These are phyloP conservation scores for Grus americana DNA, from an alignment of 2,113 vertebrate species.

Conservation along the genomic window DNA sequence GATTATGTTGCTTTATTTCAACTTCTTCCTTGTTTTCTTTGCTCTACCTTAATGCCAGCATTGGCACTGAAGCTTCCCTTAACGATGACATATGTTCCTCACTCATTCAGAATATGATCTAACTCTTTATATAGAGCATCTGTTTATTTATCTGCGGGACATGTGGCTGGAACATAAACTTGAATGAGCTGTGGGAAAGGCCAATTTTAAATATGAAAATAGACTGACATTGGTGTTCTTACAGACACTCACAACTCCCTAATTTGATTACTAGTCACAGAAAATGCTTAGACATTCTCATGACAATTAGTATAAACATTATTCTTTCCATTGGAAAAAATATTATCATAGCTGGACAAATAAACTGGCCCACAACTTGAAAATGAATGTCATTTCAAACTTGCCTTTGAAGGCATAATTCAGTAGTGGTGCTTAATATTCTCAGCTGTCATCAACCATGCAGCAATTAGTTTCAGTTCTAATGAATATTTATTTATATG, in stretches of 20 bases:
- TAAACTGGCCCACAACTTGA: conserved; percentile 24
- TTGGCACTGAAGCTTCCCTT: conserved; percentile 52
- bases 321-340: conserved; percentile 33
- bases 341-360: conserved; percentile 47
- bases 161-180: conserved; percentile 71
- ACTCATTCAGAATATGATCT: conserved; percentile 68
- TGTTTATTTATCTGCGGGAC: conserved; percentile 71
- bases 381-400: conserved; percentile 25
- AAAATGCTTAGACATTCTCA: conserved; percentile 27
- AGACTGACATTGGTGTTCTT: conserved; percentile 41
- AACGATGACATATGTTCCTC: conserved; percentile 71
- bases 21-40: conserved; percentile 63
- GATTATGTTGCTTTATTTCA: conserved; percentile 59
- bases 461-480: conserved; percentile 25
- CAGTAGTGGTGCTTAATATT: conserved; percentile 11
- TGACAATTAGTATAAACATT: conserved; percentile 36
- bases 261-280: conserved; percentile 44
- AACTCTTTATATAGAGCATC: conserved; percentile 69
- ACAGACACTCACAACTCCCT: conserved; percentile 13
- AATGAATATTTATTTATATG: conserved; percentile 60
- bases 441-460: conserved; percentile 9
- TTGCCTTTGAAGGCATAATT: conserved; percentile 37
- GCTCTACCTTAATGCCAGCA: conserved; percentile 49
- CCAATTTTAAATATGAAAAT: conserved; percentile 65
- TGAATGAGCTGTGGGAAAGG: conserved; percentile 68